Conservation (phyloP, 2,797 vertebrate genomes). For the Staurois parvus region DNA sequence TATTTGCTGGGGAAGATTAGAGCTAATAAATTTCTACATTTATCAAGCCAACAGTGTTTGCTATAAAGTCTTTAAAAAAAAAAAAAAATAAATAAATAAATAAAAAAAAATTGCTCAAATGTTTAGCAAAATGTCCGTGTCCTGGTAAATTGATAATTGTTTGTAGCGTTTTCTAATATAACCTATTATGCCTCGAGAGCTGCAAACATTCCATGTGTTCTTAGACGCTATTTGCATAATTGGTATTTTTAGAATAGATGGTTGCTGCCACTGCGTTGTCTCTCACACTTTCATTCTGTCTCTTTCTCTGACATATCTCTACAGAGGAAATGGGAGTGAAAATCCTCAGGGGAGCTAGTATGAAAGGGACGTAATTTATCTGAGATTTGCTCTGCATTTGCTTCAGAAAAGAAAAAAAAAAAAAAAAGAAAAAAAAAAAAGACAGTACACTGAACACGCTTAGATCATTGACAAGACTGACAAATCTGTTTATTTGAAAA, state of each 20-base stretch:
- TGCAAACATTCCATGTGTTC: constrained; percentile 61
- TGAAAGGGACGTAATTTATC: constrained; percentile 62
- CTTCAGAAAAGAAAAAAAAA: constrained; percentile 18
- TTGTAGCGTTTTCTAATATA: constrained; percentile 61
- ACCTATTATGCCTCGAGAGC: constrained; percentile 62
- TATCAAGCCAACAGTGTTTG: constrained; percentile 54
- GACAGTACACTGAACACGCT: constrained; percentile 56
- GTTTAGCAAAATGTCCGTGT: constrained; percentile 61
- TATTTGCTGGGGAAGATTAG: constrained; percentile 60
- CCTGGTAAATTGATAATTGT: constrained; percentile 62
- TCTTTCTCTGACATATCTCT: constrained; percentile 61
- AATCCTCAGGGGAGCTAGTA: constrained; percentile 59
- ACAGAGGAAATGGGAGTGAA: constrained; percentile 58
- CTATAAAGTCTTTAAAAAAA: constrained; percentile 47
- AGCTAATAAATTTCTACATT: constrained; percentile 62
- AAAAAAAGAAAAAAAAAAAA: constrained; percentile 12
- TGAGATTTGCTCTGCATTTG: constrained; percentile 61
- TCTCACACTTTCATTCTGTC: constrained; percentile 61
- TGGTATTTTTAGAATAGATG: constrained; percentile 63
- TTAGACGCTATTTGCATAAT: constrained; percentile 61
- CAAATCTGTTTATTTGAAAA: constrained; percentile 60
- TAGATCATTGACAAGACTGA: constrained; percentile 63
- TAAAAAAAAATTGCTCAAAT: constrained; percentile 50
- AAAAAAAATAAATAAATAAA: constrained; percentile 7
- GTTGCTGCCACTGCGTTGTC: constrained; percentile 56